Conservation (phyloP, 2,888 invertebrate genomes). For the Leptinotarsa rubiginosa region DNA sequence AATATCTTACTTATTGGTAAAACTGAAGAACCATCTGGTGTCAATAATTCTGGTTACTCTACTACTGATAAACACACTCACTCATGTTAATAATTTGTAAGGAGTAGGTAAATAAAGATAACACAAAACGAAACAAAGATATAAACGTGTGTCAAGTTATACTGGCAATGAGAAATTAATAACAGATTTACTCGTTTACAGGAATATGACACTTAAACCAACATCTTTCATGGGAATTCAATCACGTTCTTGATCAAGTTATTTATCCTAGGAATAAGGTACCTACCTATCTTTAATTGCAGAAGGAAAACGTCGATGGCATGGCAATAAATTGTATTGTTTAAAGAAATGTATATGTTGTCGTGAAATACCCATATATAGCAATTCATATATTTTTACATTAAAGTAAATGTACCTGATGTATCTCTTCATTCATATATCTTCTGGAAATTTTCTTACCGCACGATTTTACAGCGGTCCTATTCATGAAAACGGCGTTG, state of each 20-base stretch:
- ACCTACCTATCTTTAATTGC: conserved; percentile 16
- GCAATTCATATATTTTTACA: background rate
- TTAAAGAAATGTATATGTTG: conserved; percentile 22
- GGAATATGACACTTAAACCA: background rate
- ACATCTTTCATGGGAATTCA: conserved; percentile 4
- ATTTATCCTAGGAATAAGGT: background rate
- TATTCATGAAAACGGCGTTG: background rate
- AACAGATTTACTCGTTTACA: too few relatives aligned
- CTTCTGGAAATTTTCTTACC: conserved; percentile 17
- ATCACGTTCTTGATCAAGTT: background rate
- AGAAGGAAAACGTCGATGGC: conserved; percentile 29
- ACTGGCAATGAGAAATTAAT: too few relatives aligned
- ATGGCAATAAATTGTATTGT: conserved; percentile 32
- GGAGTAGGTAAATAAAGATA: too few relatives aligned
- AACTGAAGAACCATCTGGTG: too few relatives aligned
- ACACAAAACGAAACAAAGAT: too few relatives aligned
- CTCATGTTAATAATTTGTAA: too few relatives aligned
- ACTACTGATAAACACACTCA: too few relatives aligned
- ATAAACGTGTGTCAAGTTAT: too few relatives aligned
- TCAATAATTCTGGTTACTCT: too few relatives aligned
- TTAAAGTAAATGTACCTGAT: background rate
- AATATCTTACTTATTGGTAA: too few relatives aligned
- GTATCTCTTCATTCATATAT: background rate
- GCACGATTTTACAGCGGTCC: background rate
- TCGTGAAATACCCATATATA: conserved; percentile 10